phyloP scores from a whole-genome alignment of 2,797 vertebrate genomes.

The Myotis findleyi region DNA sequence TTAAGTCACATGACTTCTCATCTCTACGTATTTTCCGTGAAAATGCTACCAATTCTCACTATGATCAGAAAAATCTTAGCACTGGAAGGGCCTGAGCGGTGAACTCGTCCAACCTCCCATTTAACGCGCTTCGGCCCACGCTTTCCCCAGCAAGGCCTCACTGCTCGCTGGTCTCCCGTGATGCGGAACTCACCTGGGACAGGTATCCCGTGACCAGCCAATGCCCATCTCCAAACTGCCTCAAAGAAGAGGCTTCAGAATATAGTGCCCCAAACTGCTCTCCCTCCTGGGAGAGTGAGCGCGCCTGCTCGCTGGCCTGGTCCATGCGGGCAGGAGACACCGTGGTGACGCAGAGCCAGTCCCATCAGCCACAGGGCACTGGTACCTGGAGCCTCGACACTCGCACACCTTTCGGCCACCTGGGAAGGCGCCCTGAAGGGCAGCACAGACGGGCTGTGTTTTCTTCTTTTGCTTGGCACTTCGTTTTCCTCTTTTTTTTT shows the following conservation, averaged over 20 bases:
- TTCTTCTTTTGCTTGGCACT: background rate
- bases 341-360: background rate
- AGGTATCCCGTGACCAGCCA: background rate
- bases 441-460: background rate
- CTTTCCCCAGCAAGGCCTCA: background rate
- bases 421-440: background rate
- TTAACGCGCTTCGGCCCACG: background rate
- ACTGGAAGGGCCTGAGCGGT: background rate
- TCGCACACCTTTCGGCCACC: background rate
- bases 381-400: background rate
- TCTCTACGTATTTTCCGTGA: background rate
- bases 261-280: background rate
- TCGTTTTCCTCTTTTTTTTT: background rate
- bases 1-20: background rate
- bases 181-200: background rate
- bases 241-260: background rate
- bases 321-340: background rate
- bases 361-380: background rate
- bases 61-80: background rate
- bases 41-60: background rate
- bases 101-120: background rate
- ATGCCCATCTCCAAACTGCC: background rate
- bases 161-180: background rate
- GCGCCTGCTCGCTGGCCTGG: fast-evolving
- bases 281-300: background rate